Evolutionary conservation across 92 coral and sea anemone genomes (phyloP).

Genomic region (Pocillopora meandrina): DNA sequence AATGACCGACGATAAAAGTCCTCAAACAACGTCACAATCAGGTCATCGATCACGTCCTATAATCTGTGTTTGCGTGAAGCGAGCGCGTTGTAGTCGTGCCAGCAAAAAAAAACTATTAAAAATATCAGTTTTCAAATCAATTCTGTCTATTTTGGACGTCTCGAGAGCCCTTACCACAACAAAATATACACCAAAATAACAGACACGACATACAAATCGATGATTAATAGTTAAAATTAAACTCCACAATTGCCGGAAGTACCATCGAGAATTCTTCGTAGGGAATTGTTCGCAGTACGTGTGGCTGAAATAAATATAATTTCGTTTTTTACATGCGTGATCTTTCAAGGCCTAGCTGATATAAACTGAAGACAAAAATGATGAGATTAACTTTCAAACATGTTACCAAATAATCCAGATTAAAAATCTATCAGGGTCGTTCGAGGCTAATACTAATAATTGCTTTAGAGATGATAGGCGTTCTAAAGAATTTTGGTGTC

Average conservation of each 20-base stretch:
- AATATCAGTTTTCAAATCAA: neutral
- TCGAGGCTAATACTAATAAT: neutral
- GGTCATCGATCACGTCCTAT: too few species aligned
- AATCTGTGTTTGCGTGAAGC: too few species aligned
- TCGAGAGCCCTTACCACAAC: conserved; percentile 1
- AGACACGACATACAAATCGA: neutral
- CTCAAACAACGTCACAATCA: too few species aligned
- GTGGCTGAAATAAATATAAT: neutral
- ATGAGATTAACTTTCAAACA: neutral
- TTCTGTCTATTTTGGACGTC: neutral
- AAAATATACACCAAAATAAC: neutral
- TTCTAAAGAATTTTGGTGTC: neutral
- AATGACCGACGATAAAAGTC: too few species aligned
- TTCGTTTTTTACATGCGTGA: too few species aligned
- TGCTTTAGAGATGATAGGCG: neutral
- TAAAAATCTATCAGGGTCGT: neutral
- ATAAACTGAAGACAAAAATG: neutral
- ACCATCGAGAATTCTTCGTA: neutral
- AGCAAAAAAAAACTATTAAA: neutral
- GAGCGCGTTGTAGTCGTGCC: neutral
- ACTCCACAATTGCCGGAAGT: conserved; percentile 24
- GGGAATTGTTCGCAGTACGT: neutral
- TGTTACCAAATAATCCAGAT: neutral
- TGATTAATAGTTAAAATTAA: neutral
- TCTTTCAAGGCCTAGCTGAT: too few species aligned